Evolutionary conservation across 2,797 vertebrate species (phyloP).

Genomic region (Kryptopterus vitreolus): DNA sequence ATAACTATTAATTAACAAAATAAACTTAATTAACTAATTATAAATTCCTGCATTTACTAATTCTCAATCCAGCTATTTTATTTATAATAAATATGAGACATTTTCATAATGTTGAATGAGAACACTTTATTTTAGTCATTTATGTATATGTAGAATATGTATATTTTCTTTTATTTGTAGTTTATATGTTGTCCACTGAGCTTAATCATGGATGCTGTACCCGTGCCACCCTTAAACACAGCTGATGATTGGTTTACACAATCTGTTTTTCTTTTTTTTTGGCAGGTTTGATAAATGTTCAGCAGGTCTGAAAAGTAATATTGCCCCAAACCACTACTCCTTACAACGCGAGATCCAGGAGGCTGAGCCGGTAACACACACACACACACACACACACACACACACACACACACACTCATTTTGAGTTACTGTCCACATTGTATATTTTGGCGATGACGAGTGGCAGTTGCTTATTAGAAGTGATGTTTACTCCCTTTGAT

Average conservation of each 20-base stretch:
- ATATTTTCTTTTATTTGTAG: too few species aligned
- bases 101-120: too few species aligned
- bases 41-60: neutral
- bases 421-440: neutral
- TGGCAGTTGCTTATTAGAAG: neutral
- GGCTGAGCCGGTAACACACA: conserved; percentile 18
- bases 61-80: neutral
- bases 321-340: neutral
- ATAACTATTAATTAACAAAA: neutral
- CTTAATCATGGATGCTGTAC: neutral
- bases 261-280: neutral
- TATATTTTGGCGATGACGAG: neutral
- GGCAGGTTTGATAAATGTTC: conserved; percentile 23
- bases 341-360: conserved; percentile 24
- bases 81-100: neutral
- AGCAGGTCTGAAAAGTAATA: neutral
- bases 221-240: neutral
- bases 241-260: neutral
- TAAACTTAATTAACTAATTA: neutral
- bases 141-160: too few species aligned
- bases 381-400: conserved; percentile 2
- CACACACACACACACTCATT: neutral
- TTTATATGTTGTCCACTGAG: too few species aligned
- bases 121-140: neutral
- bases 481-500: neutral